These are phyloP conservation scores for Serinus canaria DNA, from an alignment of 2,113 vertebrate species.

Conservation along the genomic window DNA sequence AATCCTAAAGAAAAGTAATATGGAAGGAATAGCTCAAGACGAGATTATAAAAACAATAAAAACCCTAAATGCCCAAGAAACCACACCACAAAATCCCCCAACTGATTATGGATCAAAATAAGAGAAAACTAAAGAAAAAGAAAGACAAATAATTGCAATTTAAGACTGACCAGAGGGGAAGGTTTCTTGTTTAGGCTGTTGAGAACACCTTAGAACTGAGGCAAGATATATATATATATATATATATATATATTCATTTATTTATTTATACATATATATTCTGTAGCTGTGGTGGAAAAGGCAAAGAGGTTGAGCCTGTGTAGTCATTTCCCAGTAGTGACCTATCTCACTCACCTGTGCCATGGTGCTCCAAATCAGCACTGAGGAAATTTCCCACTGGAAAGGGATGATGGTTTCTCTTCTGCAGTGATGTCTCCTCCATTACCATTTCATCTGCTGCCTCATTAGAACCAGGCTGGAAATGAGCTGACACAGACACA, in stretches of 20 bases:
- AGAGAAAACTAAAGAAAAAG: not conserved
- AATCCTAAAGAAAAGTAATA: not conserved
- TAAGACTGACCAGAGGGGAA: not conserved
- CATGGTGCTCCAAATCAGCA: not conserved
- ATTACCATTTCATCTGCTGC: not conserved
- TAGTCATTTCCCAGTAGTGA: not conserved
- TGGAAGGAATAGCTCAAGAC: not conserved
- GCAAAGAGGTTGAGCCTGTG: not conserved
- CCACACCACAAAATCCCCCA: not conserved
- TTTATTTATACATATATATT: not conserved
- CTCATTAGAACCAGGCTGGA: not conserved
- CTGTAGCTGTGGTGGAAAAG: not conserved
- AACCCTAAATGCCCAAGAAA: not conserved
- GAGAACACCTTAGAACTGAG: not conserved
- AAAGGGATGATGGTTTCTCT: not conserved
- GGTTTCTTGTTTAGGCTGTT: not conserved
- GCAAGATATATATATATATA: not conserved
- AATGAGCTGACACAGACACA: rapidly evolving
- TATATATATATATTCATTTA: not conserved
- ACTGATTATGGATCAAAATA: not conserved
- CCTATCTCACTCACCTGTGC: not conserved
- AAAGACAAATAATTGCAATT: not conserved
- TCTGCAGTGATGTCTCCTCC: not conserved
- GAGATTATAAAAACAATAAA: not conserved
- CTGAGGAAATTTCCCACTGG: not conserved